phyloP scores from a whole-genome alignment of 2,888 invertebrate genomes.

The Cantharis rustica region DNA sequence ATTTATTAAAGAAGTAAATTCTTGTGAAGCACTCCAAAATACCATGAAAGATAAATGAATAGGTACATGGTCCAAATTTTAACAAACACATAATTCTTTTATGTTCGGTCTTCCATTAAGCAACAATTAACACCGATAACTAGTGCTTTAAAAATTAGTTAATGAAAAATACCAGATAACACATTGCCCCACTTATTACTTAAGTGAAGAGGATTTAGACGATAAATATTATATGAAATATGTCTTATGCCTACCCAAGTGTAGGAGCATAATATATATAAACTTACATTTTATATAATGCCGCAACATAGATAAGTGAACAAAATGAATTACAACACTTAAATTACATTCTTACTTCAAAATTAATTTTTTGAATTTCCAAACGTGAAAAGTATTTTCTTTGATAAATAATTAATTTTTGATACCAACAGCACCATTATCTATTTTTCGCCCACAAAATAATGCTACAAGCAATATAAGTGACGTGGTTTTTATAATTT shows the following conservation, averaged over 20 bases:
- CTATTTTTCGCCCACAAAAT: not conserved
- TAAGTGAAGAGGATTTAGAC: constrained; percentile 27
- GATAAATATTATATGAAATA: constrained; percentile 26
- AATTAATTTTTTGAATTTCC: not conserved
- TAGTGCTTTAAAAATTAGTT: constrained; percentile 32
- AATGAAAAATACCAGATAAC: constrained; percentile 35
- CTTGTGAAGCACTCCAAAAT: not conserved
- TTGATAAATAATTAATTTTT: not conserved
- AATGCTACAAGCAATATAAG: not conserved
- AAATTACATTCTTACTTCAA: not conserved
- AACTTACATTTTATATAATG: constrained; percentile 15
- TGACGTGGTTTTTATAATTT: not conserved
- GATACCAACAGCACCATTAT: too few species aligned
- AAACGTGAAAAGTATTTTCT: not conserved
- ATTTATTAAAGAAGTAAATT: not conserved
- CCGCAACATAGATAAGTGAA: constrained; percentile 11
- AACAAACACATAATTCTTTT: constrained; percentile 3
- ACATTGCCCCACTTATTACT: constrained; percentile 26
- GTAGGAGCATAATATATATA: constrained; percentile 12
- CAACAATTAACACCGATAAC: constrained; percentile 23
- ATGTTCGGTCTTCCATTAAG: constrained; percentile 14
- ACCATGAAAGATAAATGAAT: not conserved
- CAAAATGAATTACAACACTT: constrained; percentile 18
- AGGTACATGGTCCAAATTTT: constrained; percentile 2
- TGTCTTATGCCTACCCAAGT: constrained; percentile 19